These are phyloP conservation scores for Astreopora myriophthalma DNA, from an alignment of 64 coral and sea anemone species.

Conservation along the genomic window DNA sequence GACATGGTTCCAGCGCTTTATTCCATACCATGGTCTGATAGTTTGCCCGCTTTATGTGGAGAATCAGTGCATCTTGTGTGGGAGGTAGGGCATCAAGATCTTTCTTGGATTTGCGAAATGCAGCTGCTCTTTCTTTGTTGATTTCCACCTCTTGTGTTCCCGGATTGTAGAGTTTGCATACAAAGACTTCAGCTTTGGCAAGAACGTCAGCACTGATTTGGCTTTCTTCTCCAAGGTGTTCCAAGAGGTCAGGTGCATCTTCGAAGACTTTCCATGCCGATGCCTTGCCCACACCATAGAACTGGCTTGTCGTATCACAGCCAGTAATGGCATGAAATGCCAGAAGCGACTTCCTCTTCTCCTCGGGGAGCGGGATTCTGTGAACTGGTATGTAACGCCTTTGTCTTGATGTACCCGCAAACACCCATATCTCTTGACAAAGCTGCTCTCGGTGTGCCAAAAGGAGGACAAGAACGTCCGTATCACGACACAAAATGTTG, in stretches of 20 bases:
- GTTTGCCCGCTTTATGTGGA: constrained; percentile 14
- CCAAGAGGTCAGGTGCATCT: neutral
- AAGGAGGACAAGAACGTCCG: constrained; percentile 55
- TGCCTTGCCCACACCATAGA: constrained; percentile 52
- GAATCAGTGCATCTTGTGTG: constrained; percentile 33
- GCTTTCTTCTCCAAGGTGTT: constrained; percentile 33
- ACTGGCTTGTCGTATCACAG: constrained; percentile 70
- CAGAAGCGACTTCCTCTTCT: constrained; percentile 50
- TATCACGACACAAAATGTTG: constrained; percentile 49
- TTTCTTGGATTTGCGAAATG: constrained; percentile 52
- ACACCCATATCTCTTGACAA: neutral
- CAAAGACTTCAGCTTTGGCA: constrained; percentile 47
- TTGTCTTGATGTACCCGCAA: constrained; percentile 6
- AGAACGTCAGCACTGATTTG: neutral
- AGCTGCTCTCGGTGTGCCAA: constrained; percentile 10
- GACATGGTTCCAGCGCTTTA: constrained; percentile 4
- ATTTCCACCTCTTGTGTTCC: neutral
- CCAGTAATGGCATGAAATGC: constrained; percentile 54
- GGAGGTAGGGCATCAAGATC: constrained; percentile 37
- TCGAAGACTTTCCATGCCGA: constrained; percentile 31
- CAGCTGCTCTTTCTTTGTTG: constrained; percentile 43
- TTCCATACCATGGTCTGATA: constrained; percentile 52
- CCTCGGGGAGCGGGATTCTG: constrained; percentile 10
- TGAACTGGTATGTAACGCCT: constrained; percentile 50
- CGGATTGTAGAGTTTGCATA: constrained; percentile 57